Percentiles rank a stretch among this genome's conserved stretches.
These are phyloP conservation scores for Enteromius unitaeniatus DNA, from an alignment of 2,797 vertebrate species.

Conservation along the genomic window DNA sequence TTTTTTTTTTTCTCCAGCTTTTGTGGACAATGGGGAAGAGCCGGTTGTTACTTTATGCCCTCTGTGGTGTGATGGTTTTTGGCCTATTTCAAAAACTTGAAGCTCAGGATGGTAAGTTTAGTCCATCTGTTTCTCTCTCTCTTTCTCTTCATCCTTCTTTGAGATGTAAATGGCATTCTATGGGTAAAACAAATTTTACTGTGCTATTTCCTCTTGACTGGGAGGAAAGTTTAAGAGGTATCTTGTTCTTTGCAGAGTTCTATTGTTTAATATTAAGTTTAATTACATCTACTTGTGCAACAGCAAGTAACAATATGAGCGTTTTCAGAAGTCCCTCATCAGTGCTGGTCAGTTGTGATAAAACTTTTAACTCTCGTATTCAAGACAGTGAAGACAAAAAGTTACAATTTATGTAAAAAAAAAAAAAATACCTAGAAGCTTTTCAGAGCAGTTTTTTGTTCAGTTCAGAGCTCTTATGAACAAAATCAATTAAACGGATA, in stretches of 20 bases:
- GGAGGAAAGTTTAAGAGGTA: neutral
- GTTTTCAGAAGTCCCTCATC: neutral
- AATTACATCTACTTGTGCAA: neutral
- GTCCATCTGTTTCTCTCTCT: neutral
- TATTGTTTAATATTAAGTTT: neutral
- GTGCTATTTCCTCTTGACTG: neutral
- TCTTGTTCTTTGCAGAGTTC: neutral
- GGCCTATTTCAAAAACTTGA: slow-evolving; percentile 68
- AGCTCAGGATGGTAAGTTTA: slow-evolving; percentile 81
- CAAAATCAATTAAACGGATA: neutral
- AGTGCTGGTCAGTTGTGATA: neutral
- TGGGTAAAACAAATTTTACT: neutral
- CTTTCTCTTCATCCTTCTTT: neutral
- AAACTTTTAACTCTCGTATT: neutral
- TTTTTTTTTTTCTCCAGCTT: slow-evolving; percentile 30
- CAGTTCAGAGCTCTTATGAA: neutral
- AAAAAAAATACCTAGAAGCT: neutral
- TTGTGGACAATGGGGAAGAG: slow-evolving; percentile 84
- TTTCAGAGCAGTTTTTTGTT: neutral
- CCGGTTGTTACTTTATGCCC: slow-evolving; percentile 73
- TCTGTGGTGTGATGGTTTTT: slow-evolving; percentile 81
- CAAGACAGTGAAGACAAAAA: neutral
- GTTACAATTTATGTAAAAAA: neutral
- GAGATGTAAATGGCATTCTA: neutral
- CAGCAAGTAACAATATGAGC: neutral